Evolutionary conservation across 1,140 invertebrate genomes (phyloP).

Genomic region (Drosophila leontia): DNA sequence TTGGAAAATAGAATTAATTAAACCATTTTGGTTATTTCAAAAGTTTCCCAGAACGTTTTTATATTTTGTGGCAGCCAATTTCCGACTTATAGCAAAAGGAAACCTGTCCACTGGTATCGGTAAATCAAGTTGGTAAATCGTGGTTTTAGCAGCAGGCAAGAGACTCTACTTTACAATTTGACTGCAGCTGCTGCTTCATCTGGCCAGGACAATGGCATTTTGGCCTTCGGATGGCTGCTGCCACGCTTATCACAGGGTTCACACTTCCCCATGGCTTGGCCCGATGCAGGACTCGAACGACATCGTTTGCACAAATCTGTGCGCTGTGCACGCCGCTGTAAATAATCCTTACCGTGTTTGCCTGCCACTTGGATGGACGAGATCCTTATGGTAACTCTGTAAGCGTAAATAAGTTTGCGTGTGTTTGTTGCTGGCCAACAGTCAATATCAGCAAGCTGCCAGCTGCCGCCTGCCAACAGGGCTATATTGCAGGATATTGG

Average conservation of each 20-base stretch:
- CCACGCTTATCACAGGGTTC: conserved; percentile 60
- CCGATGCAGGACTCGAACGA: not conserved
- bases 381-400: conserved; percentile 33
- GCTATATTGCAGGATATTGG: conserved; percentile 63
- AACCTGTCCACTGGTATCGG: not conserved
- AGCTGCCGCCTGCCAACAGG: conserved; percentile 16
- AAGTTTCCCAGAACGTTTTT: too few species aligned
- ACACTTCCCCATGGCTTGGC: conserved; percentile 43
- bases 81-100: not conserved
- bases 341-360: conserved; percentile 78
- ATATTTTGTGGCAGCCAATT: too few species aligned
- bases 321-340: conserved; percentile 71
- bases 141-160: conserved; percentile 6
- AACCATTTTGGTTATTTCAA: too few species aligned
- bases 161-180: conserved; percentile 5
- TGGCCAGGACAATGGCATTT: conserved; percentile 35
- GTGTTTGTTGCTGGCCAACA: conserved; percentile 39
- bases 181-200: conserved; percentile 30
- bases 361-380: conserved; percentile 57
- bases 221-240: conserved; percentile 47
- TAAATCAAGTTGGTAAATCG: conserved; percentile 3
- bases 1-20: not conserved
- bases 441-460: conserved; percentile 35
- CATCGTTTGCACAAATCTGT: conserved; percentile 61
- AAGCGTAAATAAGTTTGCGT: conserved; percentile 34